phyloP scores from a whole-genome alignment of 2,113 vertebrate genomes.

The Argyrosomus japonicus region DNA sequence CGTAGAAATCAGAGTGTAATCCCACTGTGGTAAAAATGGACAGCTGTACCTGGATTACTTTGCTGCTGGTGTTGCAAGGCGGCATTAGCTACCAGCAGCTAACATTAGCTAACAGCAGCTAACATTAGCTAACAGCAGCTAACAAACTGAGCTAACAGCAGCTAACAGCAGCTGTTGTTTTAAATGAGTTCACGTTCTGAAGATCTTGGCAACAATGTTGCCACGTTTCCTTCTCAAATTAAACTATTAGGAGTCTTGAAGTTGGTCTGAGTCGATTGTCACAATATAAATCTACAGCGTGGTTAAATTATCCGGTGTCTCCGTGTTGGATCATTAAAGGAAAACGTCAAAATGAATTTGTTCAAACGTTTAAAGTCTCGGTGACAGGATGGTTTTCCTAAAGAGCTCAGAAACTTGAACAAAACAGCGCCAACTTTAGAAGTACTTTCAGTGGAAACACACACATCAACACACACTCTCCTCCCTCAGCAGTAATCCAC shows the following conservation, averaged over 20 bases:
- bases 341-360: not conserved
- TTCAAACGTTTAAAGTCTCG: slow-evolving; percentile 7
- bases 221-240: not conserved
- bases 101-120: too few species aligned
- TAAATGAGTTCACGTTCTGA: too few species aligned
- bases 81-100: too few species aligned
- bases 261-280: not conserved
- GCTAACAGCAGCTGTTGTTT: too few species aligned
- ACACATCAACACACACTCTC: not conserved
- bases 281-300: not conserved
- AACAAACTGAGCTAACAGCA: too few species aligned
- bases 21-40: too few species aligned
- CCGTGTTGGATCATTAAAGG: not conserved
- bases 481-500: slow-evolving; percentile 33
- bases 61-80: too few species aligned
- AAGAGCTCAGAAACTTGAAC: not conserved
- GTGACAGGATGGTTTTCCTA: not conserved
- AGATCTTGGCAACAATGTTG: too few species aligned
- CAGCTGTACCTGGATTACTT: too few species aligned
- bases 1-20: too few species aligned
- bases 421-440: slow-evolving; percentile 25
- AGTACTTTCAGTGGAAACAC: slow-evolving; percentile 9
- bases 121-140: too few species aligned
- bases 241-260: not conserved
- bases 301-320: not conserved